Evolutionary conservation across 2,113 vertebrate genomes (phyloP).

Genomic region (Cyanistes caeruleus): DNA sequence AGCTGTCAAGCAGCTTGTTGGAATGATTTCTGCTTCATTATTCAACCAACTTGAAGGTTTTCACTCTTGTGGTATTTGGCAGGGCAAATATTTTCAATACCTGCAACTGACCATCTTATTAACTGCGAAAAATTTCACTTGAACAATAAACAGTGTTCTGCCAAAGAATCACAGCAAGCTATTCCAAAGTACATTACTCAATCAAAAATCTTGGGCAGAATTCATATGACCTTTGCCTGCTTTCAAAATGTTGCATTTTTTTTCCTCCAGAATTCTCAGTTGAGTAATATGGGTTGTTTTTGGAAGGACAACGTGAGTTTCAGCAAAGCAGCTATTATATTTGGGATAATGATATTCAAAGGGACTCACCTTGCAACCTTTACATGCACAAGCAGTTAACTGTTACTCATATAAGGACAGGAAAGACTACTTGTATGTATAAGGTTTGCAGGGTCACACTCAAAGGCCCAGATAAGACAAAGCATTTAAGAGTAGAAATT

Average conservation of each 20-base stretch:
- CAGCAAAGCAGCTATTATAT: slow-evolving; percentile 15
- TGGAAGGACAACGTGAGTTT: slow-evolving; percentile 34
- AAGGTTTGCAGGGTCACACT: slow-evolving; percentile 13
- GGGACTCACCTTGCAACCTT: slow-evolving; percentile 27
- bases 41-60: slow-evolving; percentile 17
- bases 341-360: slow-evolving; percentile 42
- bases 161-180: slow-evolving; percentile 46
- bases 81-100: slow-evolving; percentile 59
- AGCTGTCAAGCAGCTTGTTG: slow-evolving; percentile 5
- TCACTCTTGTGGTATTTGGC: slow-evolving; percentile 41
- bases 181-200: slow-evolving; percentile 54
- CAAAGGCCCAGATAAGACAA: not conserved
- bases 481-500: slow-evolving; percentile 9
- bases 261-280: not conserved
- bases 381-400: not conserved
- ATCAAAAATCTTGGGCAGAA: slow-evolving; percentile 41
- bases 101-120: slow-evolving; percentile 49
- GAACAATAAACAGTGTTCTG: slow-evolving; percentile 51
- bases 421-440: not conserved
- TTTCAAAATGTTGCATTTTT: slow-evolving; percentile 34
- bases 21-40: slow-evolving; percentile 18
- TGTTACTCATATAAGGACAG: not conserved
- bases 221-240: slow-evolving; percentile 40
- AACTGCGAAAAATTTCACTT: slow-evolving; percentile 56
- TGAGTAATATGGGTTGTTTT: slow-evolving; percentile 22